phyloP scores from a whole-genome alignment of 1,140 invertebrate genomes.

The Drosophila pseudoobscura region DNA sequence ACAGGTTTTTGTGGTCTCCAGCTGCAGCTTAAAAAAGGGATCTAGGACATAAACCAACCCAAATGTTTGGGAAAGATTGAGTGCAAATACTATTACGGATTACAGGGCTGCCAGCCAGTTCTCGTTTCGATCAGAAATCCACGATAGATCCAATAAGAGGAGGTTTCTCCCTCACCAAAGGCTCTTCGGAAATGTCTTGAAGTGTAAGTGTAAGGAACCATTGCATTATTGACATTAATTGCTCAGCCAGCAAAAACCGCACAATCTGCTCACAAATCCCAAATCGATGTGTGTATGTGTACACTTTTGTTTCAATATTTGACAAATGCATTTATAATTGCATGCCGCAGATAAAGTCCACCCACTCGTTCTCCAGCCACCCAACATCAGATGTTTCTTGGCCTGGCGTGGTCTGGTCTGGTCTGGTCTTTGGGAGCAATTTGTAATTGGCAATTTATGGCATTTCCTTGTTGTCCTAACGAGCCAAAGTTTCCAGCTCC shows the following conservation, averaged over 20 bases:
- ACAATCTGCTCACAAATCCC: slow-evolving; percentile 18
- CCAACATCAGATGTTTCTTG: neutral
- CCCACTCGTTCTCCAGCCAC: slow-evolving; percentile 3
- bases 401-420: neutral
- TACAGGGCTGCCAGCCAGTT: too few species aligned
- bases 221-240: slow-evolving; percentile 60
- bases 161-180: too few species aligned
- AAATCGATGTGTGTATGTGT: slow-evolving; percentile 7
- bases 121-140: too few species aligned
- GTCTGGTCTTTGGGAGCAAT: slow-evolving; percentile 43
- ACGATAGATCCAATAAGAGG: too few species aligned
- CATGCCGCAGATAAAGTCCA: slow-evolving; percentile 56
- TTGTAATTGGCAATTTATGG: slow-evolving; percentile 62
- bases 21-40: too few species aligned
- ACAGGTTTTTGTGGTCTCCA: neutral
- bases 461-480: slow-evolving; percentile 20
- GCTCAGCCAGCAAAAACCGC: slow-evolving; percentile 50
- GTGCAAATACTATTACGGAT: too few species aligned
- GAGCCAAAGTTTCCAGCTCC: slow-evolving; percentile 1
- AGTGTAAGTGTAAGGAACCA: slow-evolving; percentile 15
- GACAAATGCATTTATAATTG: slow-evolving; percentile 80
- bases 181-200: too few species aligned
- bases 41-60: too few species aligned
- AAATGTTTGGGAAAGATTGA: too few species aligned
- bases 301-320: slow-evolving; percentile 61